These are phyloP conservation scores for Stratiolaelaps scimitus DNA, from an alignment of 1,140 invertebrate species.

Conservation along the genomic window DNA sequence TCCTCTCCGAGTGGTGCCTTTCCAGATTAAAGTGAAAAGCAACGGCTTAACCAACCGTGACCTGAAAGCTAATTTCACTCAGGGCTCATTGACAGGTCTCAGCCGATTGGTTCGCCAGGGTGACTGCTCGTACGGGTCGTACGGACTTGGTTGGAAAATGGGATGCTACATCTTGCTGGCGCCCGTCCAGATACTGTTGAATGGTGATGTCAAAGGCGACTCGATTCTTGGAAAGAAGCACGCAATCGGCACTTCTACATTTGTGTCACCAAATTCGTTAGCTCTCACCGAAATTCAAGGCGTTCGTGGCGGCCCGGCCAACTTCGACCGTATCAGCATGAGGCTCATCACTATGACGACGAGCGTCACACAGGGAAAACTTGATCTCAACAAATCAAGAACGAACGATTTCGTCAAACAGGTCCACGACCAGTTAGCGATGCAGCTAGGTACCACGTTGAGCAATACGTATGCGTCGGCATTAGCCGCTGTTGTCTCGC, in stretches of 20 bases:
- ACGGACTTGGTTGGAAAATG: not conserved
- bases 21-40: not conserved
- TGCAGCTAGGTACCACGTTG: not conserved
- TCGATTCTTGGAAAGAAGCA: not conserved
- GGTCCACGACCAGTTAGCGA: not conserved
- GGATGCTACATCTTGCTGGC: not conserved
- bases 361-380: not conserved
- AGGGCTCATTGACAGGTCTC: conserved; percentile 6
- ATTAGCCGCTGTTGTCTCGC: not conserved
- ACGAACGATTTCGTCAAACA: conserved; percentile 6
- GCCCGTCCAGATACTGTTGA: not conserved
- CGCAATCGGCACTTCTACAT: not conserved
- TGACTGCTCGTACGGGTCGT: not conserved
- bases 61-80: conserved; percentile 6
- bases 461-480: not conserved
- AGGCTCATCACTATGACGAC: not conserved
- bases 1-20: not conserved
- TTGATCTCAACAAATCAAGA: not conserved
- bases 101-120: not conserved
- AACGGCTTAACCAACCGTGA: not conserved
- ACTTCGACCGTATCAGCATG: not conserved
- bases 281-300: not conserved
- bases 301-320: not conserved
- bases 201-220: not conserved
- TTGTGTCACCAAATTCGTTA: not conserved